Conservation (phyloP, 2,888 invertebrate species). For the Dione vanillae region DNA sequence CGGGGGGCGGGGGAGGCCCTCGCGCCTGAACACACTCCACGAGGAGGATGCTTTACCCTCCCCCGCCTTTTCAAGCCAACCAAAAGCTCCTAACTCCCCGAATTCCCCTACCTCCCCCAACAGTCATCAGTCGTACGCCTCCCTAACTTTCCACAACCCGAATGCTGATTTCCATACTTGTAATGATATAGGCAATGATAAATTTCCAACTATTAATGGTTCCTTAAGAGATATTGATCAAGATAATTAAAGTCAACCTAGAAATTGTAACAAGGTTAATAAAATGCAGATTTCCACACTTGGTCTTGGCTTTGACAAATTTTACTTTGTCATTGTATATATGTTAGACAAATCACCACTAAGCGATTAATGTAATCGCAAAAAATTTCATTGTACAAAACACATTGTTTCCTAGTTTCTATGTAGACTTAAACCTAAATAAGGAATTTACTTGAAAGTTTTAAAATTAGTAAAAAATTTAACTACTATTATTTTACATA, state of each 20-base stretch:
- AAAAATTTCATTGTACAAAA: not conserved
- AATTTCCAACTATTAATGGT: constrained; percentile 24
- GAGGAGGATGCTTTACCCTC: constrained; percentile 73
- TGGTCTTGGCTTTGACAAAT: too few species aligned
- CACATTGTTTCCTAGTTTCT: not conserved
- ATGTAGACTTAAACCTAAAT: not conserved
- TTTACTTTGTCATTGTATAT: too few species aligned
- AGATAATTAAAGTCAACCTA: not conserved
- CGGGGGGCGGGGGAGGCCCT: constrained; percentile 80
- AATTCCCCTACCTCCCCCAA: constrained; percentile 13
- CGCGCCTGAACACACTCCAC: constrained; percentile 76
- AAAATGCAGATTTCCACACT: too few species aligned
- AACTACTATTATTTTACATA: not conserved
- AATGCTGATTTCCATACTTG: constrained; percentile 37
- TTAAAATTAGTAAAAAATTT: not conserved
- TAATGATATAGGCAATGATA: constrained; percentile 41
- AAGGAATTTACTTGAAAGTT: not conserved
- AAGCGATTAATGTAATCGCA: too few species aligned
- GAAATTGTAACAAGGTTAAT: not conserved
- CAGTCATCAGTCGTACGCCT: not conserved
- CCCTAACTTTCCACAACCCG: constrained; percentile 32
- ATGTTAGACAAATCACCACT: too few species aligned
- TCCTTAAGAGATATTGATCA: constrained; percentile 7
- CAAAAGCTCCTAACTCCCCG: constrained; percentile 19
- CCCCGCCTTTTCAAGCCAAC: constrained; percentile 40